Percentiles rank a stretch among this genome's conserved stretches.
These are phyloP conservation scores for zebrafish (Danio rerio) DNA, from an alignment of 2,113 vertebrate genomes.

Conservation along the genomic window DNA sequence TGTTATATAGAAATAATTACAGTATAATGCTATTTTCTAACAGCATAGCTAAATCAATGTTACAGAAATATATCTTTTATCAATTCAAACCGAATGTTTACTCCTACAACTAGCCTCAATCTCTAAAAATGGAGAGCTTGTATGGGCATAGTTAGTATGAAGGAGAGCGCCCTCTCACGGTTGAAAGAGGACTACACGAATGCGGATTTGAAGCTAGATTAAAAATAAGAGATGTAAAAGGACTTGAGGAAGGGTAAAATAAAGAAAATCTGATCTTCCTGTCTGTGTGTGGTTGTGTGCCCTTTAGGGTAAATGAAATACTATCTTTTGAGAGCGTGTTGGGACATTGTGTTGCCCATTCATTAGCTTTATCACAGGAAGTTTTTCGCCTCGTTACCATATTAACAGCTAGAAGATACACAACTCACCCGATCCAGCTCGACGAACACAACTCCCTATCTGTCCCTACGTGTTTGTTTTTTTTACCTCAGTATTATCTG, in stretches of 20 bases:
- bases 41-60: too few relatives aligned
- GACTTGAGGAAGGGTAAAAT: not conserved
- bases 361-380: constrained; percentile 11
- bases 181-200: not conserved
- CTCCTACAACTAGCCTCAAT: not conserved
- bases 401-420: not conserved
- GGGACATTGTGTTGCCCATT: constrained; percentile 1
- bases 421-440: not conserved
- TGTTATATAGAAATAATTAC: too few relatives aligned
- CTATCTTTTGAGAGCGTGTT: constrained; percentile 33
- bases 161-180: not conserved
- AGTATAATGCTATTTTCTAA: too few relatives aligned
- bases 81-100: not conserved
- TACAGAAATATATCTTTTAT: too few relatives aligned
- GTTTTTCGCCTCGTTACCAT: not conserved
- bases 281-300: not conserved
- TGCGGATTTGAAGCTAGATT: not conserved
- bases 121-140: not conserved
- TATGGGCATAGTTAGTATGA: not conserved
- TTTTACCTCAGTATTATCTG: not conserved
- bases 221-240: not conserved
- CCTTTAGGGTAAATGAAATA: constrained; percentile 36
- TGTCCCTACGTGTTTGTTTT: not conserved
- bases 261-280: not conserved
- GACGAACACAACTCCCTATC: not conserved